phyloP scores from a whole-genome alignment of 1,140 invertebrate species.

The Choristoneura fumiferana region DNA sequence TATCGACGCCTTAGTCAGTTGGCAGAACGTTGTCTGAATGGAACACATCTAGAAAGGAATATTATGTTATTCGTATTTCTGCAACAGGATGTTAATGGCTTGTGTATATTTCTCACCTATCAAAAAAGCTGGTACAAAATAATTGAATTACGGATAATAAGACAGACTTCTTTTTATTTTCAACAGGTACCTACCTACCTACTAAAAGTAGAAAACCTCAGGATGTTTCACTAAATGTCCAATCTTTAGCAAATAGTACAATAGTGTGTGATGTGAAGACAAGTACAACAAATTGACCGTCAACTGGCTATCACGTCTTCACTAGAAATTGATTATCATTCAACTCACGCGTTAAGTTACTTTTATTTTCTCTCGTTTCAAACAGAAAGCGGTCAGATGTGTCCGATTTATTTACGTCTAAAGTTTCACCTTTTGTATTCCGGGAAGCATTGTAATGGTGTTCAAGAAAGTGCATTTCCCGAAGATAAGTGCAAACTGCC shows the following conservation, averaged over 20 bases:
- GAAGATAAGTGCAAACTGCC: slow-evolving; percentile 22
- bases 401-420: slow-evolving; percentile 31
- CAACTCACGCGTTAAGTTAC: slow-evolving; percentile 30
- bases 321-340: slow-evolving; percentile 34
- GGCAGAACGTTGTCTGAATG: slow-evolving; percentile 24
- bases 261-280: slow-evolving; percentile 4
- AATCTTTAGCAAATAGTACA: no score
- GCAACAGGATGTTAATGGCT: no score
- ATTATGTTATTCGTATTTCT: no score
- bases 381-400: slow-evolving; percentile 48
- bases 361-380: slow-evolving; percentile 24
- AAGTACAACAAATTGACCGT: slow-evolving; percentile 7
- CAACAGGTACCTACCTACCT: no score
- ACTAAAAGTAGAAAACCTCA: no score
- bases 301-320: slow-evolving; percentile 8
- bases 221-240: no score
- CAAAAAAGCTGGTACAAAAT: no score
- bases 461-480: slow-evolving; percentile 37
- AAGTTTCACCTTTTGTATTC: slow-evolving; percentile 65
- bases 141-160: no score
- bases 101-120: no score
- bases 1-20: slow-evolving; percentile 37
- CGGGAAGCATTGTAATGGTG: slow-evolving; percentile 36
- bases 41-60: no score
- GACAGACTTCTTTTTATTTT: no score